Conservation (phyloP, 2,888 invertebrate species). For the Microplitis manilae region DNA sequence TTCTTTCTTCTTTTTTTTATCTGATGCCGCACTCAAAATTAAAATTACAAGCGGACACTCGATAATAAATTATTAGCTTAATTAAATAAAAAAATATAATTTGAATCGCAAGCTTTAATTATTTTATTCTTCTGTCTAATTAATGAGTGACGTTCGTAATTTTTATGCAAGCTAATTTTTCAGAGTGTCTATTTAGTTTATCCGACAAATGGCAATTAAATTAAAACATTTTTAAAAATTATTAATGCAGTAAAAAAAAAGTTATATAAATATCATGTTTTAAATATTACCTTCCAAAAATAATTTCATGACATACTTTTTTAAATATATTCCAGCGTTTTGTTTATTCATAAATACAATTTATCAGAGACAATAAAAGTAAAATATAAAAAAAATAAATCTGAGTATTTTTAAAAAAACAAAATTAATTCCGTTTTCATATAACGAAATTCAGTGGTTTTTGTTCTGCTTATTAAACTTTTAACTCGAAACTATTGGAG, state of each 20-base stretch:
- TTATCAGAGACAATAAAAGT: neutral
- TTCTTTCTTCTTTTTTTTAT: neutral
- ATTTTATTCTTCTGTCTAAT: neutral
- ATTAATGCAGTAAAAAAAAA: neutral
- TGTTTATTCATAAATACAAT: neutral
- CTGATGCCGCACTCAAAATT: neutral
- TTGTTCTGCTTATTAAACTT: no score
- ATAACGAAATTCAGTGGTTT: neutral
- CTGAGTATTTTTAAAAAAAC: neutral
- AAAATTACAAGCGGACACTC: conserved; percentile 29
- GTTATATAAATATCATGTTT: neutral
- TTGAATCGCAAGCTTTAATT: conserved; percentile 2
- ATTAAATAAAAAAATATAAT: neutral
- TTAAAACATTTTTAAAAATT: neutral
- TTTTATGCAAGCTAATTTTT: conserved; percentile 15
- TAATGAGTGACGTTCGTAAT: conserved; percentile 21
- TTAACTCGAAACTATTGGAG: neutral
- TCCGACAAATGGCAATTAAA: neutral
- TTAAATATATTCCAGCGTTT: neutral
- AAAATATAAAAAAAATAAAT: neutral
- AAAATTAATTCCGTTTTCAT: neutral
- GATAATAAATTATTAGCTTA: neutral
- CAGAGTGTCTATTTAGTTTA: conserved; percentile 26
- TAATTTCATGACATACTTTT: neutral
- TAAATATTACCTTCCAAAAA: neutral